A percentile compares a stretch with the other conserved stretches of the same genome.
These are phyloP conservation scores for Mesorhabditis spiculigera DNA, from an alignment of 2,888 invertebrate genomes.

Conservation along the genomic window DNA sequence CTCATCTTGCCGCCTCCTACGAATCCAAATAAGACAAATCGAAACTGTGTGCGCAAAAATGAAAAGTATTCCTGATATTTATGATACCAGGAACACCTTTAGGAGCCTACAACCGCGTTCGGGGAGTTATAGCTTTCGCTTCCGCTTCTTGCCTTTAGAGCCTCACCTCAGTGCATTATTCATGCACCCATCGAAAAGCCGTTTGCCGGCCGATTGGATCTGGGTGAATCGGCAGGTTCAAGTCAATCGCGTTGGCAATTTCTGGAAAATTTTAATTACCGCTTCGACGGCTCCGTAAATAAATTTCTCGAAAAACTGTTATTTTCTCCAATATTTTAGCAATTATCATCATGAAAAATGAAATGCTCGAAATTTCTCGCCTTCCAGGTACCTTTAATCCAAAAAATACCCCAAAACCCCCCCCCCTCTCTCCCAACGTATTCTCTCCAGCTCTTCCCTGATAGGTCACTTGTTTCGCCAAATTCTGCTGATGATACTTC, in stretches of 20 bases:
- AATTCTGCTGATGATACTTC: conserved; percentile 27
- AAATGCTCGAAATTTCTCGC: no score
- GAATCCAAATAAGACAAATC: no score
- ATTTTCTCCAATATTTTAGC: no score
- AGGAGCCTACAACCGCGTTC: no score
- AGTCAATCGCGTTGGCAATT: neutral
- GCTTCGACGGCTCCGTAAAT: neutral
- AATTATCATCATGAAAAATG: no score
- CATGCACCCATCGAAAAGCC: neutral
- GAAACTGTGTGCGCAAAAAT: no score
- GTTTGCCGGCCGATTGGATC: neutral
- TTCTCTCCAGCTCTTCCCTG: conserved; percentile 22
- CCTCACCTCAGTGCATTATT: neutral
- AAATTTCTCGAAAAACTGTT: conserved; percentile 1
- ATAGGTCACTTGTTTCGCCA: conserved; percentile 26
- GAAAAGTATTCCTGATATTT: no score
- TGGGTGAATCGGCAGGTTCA: neutral
- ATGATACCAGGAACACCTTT: no score
- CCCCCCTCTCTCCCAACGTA: no score
- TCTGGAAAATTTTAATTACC: neutral
- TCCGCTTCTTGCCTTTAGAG: no score
- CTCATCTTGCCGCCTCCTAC: no score
- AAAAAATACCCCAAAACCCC: neutral
- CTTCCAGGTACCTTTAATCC: neutral
- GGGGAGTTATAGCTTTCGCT: no score